Base-by-base conservation (phyloP, 2,113 vertebrate species). In the Hystrix cristata region DNA sequence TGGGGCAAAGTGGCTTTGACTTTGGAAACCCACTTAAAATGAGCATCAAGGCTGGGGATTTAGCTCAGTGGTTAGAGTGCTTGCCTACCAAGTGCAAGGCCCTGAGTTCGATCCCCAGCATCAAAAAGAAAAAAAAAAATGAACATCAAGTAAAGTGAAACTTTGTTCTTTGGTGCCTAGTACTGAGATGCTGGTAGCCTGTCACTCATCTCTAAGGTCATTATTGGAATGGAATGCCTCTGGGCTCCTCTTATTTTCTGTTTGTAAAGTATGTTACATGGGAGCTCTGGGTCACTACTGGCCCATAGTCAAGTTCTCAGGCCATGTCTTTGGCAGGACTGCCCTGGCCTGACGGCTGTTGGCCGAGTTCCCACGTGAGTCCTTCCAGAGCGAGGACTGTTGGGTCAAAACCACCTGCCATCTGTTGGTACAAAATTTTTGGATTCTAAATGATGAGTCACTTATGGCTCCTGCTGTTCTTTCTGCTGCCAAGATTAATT, bases 381-480 rank as follows among this genome's bases (percentile, higher is more conserved):
- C 38, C 80, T 90, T 91, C 79, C 51, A 84, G 96, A 90, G 87
- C 65, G 69, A 81, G 59, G 69, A 53, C 95, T 95, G 55, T 64
- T 90, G 82, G 86, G 83, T 93, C 74, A 64, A 81, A 96, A 88
- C 74, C 91, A 93, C 87, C 95, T 93, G 95, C 95, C 95, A 95
- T 95, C 95, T 96, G 97, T 82, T 85, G 92, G 67, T 71, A 76
- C 92, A 76, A 84, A 87, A 62, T 48, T 93, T 96, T 79, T 95
- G 95, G 80, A 86, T 95, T 69, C 84, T 90, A 59, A 8, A 34
- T 67, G 64, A 95, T 97, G 96, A 96, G 80, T 98, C 96, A 96
- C 93, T 96, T 67, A 14, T 74, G 84, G 91, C 62, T 91, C 87
- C 93, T 95, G 94, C 95, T 95, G 92, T 93, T 95, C 86, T 89